These are phyloP conservation scores for Drosophila orena DNA, from an alignment of 1,140 invertebrate genomes.

Conservation along the genomic window DNA sequence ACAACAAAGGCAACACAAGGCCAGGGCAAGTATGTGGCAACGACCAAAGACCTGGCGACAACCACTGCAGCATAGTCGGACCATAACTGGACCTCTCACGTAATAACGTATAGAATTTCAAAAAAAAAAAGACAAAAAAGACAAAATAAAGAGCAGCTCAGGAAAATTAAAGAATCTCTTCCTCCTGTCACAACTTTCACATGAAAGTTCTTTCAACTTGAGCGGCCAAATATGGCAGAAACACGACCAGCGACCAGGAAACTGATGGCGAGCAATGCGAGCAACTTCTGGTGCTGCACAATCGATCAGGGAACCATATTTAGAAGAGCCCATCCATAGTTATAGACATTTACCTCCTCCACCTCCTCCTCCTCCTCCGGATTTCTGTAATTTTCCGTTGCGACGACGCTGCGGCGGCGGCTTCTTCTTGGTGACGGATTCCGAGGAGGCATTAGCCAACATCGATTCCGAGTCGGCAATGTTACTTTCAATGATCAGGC, in stretches of 20 bases:
- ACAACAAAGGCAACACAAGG: conserved; percentile 34
- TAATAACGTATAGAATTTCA: conserved; percentile 81
- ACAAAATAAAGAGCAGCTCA: conserved; percentile 23
- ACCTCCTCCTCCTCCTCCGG: conserved; percentile 30
- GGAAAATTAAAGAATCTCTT: conserved; percentile 67
- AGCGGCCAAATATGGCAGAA: conserved; percentile 76
- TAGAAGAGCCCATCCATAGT: conserved; percentile 51
- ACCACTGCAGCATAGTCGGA: conserved; percentile 59
- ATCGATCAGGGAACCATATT: conserved; percentile 78
- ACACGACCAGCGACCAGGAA: conserved; percentile 67
- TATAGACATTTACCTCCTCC: conserved; percentile 52
- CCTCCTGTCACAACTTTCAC: conserved; percentile 83
- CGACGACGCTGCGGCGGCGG: conserved; percentile 58
- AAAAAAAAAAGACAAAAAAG: conserved; percentile 30
- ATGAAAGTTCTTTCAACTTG: conserved; percentile 83
- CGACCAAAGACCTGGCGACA: conserved; percentile 16
- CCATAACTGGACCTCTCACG: conserved; percentile 83
- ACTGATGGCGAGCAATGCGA: conserved; percentile 57
- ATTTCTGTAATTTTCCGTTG: conserved; percentile 69
- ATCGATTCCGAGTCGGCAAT: conserved; percentile 45
- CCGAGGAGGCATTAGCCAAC: conserved; percentile 27
- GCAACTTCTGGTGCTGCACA: conserved; percentile 55
- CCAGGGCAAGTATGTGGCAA: conserved; percentile 35
- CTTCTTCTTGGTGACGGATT: conserved; percentile 52
- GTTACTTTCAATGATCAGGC: conserved; percentile 77